Percentiles rank a stretch among this genome's conserved stretches.
These are phyloP conservation scores for Danaus chrysippus DNA, from an alignment of 2,888 invertebrate species.

Conservation along the genomic window DNA sequence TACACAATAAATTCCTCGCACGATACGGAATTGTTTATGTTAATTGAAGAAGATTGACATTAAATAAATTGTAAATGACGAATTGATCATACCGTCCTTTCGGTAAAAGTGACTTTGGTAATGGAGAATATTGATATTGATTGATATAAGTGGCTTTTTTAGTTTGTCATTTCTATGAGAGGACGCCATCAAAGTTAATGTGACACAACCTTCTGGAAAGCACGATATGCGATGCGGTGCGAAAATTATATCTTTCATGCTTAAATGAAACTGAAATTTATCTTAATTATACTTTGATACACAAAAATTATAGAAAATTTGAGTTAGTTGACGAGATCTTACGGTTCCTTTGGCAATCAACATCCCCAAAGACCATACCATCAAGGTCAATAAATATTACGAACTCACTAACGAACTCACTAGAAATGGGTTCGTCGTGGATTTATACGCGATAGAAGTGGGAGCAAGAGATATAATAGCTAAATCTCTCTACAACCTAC, in stretches of 20 bases:
- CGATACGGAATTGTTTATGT: conserved; percentile 18
- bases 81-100: conserved; percentile 66
- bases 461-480: too few species aligned
- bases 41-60: conserved; percentile 72
- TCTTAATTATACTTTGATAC: too few species aligned
- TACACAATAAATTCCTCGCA: background rate
- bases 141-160: conserved; percentile 38
- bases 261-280: too few species aligned
- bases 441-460: too few species aligned
- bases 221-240: conserved; percentile 5
- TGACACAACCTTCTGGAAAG: conserved; percentile 31
- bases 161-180: conserved; percentile 39
- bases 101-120: conserved; percentile 36
- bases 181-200: conserved; percentile 40
- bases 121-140: conserved; percentile 37
- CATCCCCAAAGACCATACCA: too few species aligned
- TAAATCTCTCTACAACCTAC: too few species aligned
- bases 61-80: conserved; percentile 74
- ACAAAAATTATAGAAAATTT: too few species aligned
- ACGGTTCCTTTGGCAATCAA: too few species aligned
- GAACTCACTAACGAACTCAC: too few species aligned
- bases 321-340: too few species aligned
- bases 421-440: too few species aligned
- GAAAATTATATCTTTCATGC: conserved; percentile 11
- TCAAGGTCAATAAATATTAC: too few species aligned